phyloP scores from a whole-genome alignment of 92 coral and sea anemone genomes.

The Palythoa heliodiscus region DNA sequence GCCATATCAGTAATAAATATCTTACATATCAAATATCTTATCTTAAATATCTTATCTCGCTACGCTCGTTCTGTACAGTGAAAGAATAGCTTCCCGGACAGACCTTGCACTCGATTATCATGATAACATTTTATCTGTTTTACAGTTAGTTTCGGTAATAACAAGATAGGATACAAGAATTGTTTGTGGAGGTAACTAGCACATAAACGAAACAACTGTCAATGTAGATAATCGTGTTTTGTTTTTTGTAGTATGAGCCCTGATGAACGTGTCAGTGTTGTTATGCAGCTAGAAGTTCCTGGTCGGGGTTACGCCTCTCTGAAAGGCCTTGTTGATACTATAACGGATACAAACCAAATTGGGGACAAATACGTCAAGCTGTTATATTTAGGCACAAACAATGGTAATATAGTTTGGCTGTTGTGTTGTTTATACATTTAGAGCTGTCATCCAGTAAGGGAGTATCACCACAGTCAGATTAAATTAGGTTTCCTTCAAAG shows the following conservation, averaged over 20 bases:
- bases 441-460: neutral
- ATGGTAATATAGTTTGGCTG: neutral
- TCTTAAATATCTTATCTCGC: no score
- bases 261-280: neutral
- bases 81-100: no score
- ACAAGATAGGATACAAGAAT: neutral
- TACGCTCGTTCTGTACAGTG: no score
- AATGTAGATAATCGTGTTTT: neutral
- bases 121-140: no score
- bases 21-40: no score
- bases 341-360: neutral
- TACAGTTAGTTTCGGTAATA: no score
- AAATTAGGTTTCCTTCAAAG: neutral
- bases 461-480: neutral
- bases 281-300: neutral
- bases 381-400: slow-evolving; percentile 3
- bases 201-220: neutral
- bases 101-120: no score
- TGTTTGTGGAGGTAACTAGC: neutral
- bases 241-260: neutral
- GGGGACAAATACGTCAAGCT: neutral
- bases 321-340: neutral
- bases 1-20: no score
- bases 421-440: neutral
- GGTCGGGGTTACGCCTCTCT: slow-evolving; percentile 11